Base-by-base conservation (phyloP, 2,113 vertebrate genomes). In the Hemicordylus capensis region DNA sequence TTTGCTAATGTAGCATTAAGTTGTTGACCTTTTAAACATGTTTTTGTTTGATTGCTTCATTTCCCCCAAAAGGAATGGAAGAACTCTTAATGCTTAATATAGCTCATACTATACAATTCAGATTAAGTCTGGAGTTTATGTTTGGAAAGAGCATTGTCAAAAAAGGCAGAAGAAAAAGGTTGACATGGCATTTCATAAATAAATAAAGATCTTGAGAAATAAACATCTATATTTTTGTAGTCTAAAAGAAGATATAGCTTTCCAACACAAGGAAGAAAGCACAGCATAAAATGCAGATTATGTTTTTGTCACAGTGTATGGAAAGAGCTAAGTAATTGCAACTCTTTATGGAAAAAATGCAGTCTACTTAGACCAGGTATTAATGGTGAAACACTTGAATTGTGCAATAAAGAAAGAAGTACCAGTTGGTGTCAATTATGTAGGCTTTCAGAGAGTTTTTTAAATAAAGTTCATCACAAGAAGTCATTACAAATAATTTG, bases 141-240 rank as follows among this genome's bases (percentile, higher is more conserved):
- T 90, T 88, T 93, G 90, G 92, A 95, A 95, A 93, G 87, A 90
- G 77, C 92, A 89, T 87, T 92, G 72, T 92, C 0, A 19, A 87
- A 79, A 90, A 92, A 93, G 61, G 46, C 63, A 90, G 85, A 87
- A 91, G 79, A 78, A 91, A 92, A 95, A 87, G 58, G 44, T 89
- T 92, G 91, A 89, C 88, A 66, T 90, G 82, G 87, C 61, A 94
- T 86, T 93, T 90, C 93, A 91, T 78, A 64, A 79, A 91, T 85
- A 93, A 80, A 59, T 34, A 74, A 88, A 81, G 78, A 86, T 44
- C 92, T 81, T 22, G 80, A 85, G 67, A 58, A 46, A 34, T 75
- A 91, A 94, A 46, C 46, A n/a, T 42, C 58, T 87, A 5, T 1
- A 89, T 74, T 91, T 88, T 70, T 88, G 81, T 86, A 85, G 84